Evolutionary conservation across 2,888 invertebrate genomes (phyloP), one percentile per base, ranked within the genome.

Genomic region (Andrena dorsata): DNA sequence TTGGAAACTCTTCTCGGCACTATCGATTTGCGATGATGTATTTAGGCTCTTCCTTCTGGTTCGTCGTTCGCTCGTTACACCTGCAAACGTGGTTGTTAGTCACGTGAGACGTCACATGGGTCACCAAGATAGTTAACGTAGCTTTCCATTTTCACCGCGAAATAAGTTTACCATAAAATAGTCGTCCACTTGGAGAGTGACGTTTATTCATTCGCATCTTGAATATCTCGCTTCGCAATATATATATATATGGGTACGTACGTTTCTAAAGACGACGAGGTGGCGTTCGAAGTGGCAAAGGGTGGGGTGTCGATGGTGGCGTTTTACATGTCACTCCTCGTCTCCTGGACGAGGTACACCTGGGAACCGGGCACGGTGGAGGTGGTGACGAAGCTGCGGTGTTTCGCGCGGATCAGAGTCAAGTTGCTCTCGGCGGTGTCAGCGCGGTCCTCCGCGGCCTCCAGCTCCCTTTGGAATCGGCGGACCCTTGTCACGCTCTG

Each of bases 391-490:
- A 98, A 98, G 94, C 98, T 98, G 95, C 99, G 98, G 96, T 99
- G 99, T 96, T 99, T 99, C 95, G 99, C 98, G 93, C 99, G 97
- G 95, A 99, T 98, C 94, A 99, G 95, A 91, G 97, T 97, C 94
- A 99, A 96, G 95, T 97, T 98, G 96, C 97, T 97, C 95, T 99
- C 98, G 91, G 98, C 98, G 91, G 96, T 96, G 92, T 99, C 98
- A 91, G 98, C 98, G 91, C 99, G 97, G 94, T 98, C 98, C 94
- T 99, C 99, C 89, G 99, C 99, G 72, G 99, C 98, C 94, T 99
- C 99, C 94, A 99, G 95, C 95, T 99, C 99, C 92, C 99, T 97
- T 95, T 99, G 99, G 98, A 99, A 99, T 95, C 98, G 97, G 94
- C 99, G 98, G 90, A 98, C 98, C 94, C 99, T 96, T 94, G 98